Percentiles rank a stretch among this genome's conserved stretches.
Evolutionary conservation across 2,888 invertebrate species (phyloP).

Genomic region (Aleiodes testaceus): DNA sequence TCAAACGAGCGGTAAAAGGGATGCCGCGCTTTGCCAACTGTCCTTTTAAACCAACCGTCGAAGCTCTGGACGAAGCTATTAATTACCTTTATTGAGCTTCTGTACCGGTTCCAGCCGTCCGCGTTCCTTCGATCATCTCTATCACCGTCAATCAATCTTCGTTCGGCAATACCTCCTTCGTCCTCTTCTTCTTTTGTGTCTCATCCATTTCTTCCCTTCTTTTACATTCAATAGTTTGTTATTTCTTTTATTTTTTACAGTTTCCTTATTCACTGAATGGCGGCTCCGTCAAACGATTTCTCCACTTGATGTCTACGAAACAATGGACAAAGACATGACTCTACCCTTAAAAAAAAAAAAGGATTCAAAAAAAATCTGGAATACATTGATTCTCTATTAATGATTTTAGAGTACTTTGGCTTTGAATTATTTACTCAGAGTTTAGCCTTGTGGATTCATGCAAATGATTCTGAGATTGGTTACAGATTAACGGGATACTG

Average conservation of each 20-base stretch:
- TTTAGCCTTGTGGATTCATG: slow-evolving; percentile 20
- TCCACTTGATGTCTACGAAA: slow-evolving; percentile 62
- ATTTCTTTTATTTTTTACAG: neutral
- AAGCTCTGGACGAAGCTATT: slow-evolving; percentile 58
- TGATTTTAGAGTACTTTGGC: neutral
- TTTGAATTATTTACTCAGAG: slow-evolving; percentile 15
- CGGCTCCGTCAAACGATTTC: slow-evolving; percentile 67
- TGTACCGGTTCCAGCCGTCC: slow-evolving; percentile 60
- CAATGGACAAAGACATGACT: slow-evolving; percentile 67
- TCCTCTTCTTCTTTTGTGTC: slow-evolving; percentile 38
- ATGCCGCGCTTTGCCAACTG: slow-evolving; percentile 33
- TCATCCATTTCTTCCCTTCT: neutral
- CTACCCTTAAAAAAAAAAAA: slow-evolving; percentile 1
- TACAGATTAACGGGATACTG: slow-evolving; percentile 26
- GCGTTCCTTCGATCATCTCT: slow-evolving; percentile 62
- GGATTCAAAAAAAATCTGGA: neutral
- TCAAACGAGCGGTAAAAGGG: slow-evolving; percentile 31
- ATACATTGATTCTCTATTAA: slow-evolving; percentile 8
- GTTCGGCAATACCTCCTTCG: slow-evolving; percentile 43
- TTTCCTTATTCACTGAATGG: slow-evolving; percentile 7
- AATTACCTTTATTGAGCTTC: slow-evolving; percentile 71
- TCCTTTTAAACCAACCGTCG: slow-evolving; percentile 16
- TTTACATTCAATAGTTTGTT: neutral
- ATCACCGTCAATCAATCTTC: slow-evolving; percentile 71
- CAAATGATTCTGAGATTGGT: slow-evolving; percentile 32